phyloP scores from a whole-genome alignment of 2,888 invertebrate species.

The Suillia variegata region DNA sequence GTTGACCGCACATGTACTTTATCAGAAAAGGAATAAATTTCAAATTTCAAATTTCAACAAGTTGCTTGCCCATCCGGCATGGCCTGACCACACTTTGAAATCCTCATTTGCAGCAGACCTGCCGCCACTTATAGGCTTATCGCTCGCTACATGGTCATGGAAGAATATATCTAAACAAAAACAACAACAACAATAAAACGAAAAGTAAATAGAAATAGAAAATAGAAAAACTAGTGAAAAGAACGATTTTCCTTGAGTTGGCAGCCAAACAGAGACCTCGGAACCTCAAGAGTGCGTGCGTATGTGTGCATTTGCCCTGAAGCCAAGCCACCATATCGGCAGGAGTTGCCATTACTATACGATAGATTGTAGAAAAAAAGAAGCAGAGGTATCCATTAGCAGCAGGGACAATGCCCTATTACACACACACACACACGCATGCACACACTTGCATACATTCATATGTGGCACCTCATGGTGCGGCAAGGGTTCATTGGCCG shows the following conservation, averaged over 20 bases:
- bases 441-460: too few relatives aligned
- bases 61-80: not conserved
- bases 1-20: too few relatives aligned
- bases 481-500: constrained; percentile 51
- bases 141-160: not conserved
- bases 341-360: not conserved
- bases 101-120: not conserved
- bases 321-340: not conserved
- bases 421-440: not conserved
- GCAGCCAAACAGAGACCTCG: constrained; percentile 18
- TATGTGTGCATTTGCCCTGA: constrained; percentile 20
- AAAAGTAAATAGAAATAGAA: constrained; percentile 26
- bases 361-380: not conserved
- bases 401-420: constrained; percentile 3
- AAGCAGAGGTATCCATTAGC: too few relatives aligned
- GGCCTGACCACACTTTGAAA: not conserved
- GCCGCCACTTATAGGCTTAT: too few relatives aligned
- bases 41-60: too few relatives aligned
- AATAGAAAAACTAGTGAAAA: not conserved
- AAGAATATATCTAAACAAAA: not conserved
- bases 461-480: too few relatives aligned
- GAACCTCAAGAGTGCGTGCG: constrained; percentile 15
- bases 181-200: not conserved
- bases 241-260: not conserved
- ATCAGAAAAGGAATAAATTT: too few relatives aligned